Conservation (phyloP, 2,113 vertebrate species). For the Haemorhous mexicanus region DNA sequence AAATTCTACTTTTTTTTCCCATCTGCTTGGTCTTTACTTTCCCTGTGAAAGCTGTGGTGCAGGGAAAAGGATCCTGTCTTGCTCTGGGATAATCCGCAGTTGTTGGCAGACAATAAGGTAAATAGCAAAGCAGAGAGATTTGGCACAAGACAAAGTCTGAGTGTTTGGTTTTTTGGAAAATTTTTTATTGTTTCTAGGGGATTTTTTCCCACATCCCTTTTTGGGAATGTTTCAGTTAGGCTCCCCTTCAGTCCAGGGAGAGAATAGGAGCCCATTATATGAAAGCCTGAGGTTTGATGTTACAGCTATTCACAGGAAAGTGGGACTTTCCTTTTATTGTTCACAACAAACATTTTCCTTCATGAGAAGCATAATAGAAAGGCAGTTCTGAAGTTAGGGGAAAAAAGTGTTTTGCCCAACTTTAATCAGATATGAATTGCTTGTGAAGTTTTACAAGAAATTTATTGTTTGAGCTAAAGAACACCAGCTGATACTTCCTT, state of each 20-base stretch:
- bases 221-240: constrained; percentile 15
- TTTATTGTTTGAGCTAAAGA: neutral
- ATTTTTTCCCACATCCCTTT: neutral
- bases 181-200: neutral
- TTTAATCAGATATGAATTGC: constrained; percentile 21
- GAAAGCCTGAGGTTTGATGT: constrained; percentile 30
- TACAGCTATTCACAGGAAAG: constrained; percentile 15
- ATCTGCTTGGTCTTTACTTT: neutral
- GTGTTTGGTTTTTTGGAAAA: neutral
- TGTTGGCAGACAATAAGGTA: constrained; percentile 11
- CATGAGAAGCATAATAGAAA: neutral
- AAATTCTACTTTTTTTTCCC: neutral
- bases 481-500: neutral
- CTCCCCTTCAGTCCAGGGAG: neutral
- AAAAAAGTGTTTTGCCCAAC: neutral
- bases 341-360: constrained; percentile 48
- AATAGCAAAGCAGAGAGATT: neutral
- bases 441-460: neutral
- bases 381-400: neutral
- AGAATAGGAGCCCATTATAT: neutral
- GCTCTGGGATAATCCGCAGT: neutral
- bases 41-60: neutral
- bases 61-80: neutral
- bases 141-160: neutral
- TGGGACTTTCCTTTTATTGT: constrained; percentile 51